Evolutionary conservation across 2,888 invertebrate genomes (phyloP).

Genomic region (Chymomyza fuscimana): DNA sequence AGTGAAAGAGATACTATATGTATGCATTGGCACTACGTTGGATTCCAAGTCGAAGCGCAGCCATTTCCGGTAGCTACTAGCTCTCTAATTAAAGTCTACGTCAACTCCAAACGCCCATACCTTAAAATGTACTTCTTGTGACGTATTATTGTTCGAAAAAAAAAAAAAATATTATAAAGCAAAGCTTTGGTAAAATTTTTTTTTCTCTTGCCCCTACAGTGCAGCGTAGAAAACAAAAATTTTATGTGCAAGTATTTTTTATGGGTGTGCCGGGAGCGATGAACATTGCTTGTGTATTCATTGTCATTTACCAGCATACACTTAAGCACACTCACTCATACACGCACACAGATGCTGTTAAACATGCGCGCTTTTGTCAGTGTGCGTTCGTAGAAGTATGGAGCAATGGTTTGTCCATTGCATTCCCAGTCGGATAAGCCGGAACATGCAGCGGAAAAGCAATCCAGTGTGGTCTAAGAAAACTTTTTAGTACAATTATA

Average conservation of each 20-base stretch:
- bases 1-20: neutral
- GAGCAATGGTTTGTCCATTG: neutral
- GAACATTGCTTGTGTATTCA: constrained; percentile 30
- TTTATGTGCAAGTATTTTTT: constrained; percentile 49
- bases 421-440: neutral
- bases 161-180: neutral
- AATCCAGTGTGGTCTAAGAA: neutral
- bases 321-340: constrained; percentile 2
- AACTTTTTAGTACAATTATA: neutral
- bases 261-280: constrained; percentile 49
- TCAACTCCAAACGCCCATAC: constrained; percentile 21
- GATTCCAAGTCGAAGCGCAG: constrained; percentile 5
- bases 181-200: constrained; percentile 37
- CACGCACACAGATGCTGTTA: constrained; percentile 9
- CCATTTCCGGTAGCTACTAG: constrained; percentile 39
- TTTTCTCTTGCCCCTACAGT: constrained; percentile 23
- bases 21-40: neutral
- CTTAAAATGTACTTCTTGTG: constrained; percentile 14
- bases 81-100: constrained; percentile 43
- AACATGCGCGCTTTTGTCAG: neutral
- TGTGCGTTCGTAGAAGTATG: neutral
- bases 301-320: constrained; percentile 46
- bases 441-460: neutral
- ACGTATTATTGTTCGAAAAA: neutral
- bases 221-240: constrained; percentile 62